phyloP scores from a whole-genome alignment of 92 coral and sea anemone genomes.

The Pocillopora meandrina region DNA sequence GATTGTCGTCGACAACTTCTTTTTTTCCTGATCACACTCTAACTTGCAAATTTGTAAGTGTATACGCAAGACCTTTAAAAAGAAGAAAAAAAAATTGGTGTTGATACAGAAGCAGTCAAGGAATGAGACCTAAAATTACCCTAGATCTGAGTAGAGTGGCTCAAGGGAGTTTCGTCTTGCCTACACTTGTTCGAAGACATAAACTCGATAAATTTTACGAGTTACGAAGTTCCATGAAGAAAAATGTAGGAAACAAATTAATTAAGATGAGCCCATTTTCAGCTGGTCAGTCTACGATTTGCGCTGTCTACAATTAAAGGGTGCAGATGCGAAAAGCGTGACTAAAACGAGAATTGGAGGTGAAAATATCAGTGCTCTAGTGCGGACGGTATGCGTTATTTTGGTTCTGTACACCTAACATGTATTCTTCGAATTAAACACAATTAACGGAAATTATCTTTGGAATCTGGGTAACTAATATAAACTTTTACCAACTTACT shows the following conservation, averaged over 20 bases:
- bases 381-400: constrained; percentile 6
- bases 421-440: constrained; percentile 5
- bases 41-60: constrained; percentile 40
- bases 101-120: constrained; percentile 14
- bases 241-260: constrained; percentile 26
- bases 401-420: constrained; percentile 17
- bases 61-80: constrained; percentile 30
- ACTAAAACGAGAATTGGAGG: constrained; percentile 16
- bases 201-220: constrained; percentile 20
- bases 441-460: constrained; percentile 3
- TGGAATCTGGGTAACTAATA: constrained; percentile 9
- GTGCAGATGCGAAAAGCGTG: constrained; percentile 20
- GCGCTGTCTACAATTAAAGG: constrained; percentile 6
- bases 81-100: neutral
- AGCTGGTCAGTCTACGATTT: constrained; percentile 9
- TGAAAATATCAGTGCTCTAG: constrained; percentile 11
- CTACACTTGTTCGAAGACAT: constrained; percentile 13
- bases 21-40: constrained; percentile 54
- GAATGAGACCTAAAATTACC: constrained; percentile 14
- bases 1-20: constrained; percentile 45
- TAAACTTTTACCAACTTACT: constrained; percentile 18
- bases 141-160: neutral
- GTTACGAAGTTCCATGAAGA: constrained; percentile 18
- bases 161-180: constrained; percentile 15
- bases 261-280: neutral